phyloP scores from a whole-genome alignment of 1,140 invertebrate species.

The Latrodectus geometricus region DNA sequence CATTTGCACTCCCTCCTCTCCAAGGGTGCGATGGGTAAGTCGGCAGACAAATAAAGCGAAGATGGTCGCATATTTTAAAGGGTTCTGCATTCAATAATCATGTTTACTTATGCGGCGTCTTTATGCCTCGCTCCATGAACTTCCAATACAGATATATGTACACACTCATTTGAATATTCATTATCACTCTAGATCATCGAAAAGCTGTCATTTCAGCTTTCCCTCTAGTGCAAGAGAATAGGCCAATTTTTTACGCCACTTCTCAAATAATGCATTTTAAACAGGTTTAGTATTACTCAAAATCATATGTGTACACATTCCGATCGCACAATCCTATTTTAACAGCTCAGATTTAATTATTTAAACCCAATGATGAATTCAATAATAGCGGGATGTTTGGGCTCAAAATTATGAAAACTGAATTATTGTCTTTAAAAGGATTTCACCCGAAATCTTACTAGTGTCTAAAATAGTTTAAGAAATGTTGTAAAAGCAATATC shows the following conservation, averaged over 20 bases:
- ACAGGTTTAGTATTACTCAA: constrained; percentile 11
- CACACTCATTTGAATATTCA: constrained; percentile 61
- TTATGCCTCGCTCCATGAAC: constrained; percentile 25
- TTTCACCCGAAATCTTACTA: too few species aligned
- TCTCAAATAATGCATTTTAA: constrained; percentile 33
- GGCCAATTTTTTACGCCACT: constrained; percentile 40
- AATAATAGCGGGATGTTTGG: neutral
- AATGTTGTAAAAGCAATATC: too few species aligned
- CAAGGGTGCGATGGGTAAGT: constrained; percentile 37
- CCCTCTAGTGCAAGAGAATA: constrained; percentile 1
- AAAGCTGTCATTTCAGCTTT: constrained; percentile 47
- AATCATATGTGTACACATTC: constrained; percentile 28
- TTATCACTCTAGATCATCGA: constrained; percentile 43
- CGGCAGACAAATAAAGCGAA: constrained; percentile 49
- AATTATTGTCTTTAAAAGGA: too few species aligned
- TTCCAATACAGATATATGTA: constrained; percentile 54
- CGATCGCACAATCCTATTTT: neutral
- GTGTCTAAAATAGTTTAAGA: too few species aligned
- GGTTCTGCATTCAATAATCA: constrained; percentile 44
- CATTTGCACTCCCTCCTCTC: constrained; percentile 49
- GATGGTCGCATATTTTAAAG: constrained; percentile 56
- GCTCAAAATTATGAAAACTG: too few species aligned
- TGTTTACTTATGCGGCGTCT: constrained; percentile 59
- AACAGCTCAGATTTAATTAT: neutral
- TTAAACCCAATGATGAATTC: neutral